phyloP scores from a whole-genome alignment of 2,888 invertebrate species.

The Meganola albula region DNA sequence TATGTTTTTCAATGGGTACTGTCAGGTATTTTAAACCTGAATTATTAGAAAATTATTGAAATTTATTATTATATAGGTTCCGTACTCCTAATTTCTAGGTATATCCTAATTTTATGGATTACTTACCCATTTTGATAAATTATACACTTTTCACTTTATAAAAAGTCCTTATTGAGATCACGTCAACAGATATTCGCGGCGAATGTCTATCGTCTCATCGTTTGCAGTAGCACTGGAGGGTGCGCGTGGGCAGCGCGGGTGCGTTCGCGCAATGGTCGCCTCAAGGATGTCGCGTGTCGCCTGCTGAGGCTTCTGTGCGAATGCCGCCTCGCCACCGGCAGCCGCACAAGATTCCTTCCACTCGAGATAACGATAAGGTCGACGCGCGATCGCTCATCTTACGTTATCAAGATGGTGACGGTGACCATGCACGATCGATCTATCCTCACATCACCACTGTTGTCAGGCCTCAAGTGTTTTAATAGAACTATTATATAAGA shows the following conservation, averaged over 20 bases:
- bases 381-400: conserved; percentile 62
- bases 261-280: conserved; percentile 41
- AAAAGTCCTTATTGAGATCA: conserved; percentile 56
- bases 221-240: conserved; percentile 44
- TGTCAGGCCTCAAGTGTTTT: conserved; percentile 25
- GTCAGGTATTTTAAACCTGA: too few relatives aligned
- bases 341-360: conserved; percentile 64
- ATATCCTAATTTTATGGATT: too few relatives aligned
- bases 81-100: too few relatives aligned
- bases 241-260: conserved; percentile 46
- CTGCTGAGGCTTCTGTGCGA: conserved; percentile 71
- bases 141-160: conserved; percentile 55
- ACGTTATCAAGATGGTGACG: conserved; percentile 53
- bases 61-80: too few relatives aligned
- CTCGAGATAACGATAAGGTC: conserved; percentile 69
- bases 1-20: too few relatives aligned
- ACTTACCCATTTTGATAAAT: conserved; percentile 65
- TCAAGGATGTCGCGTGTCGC: conserved; percentile 68
- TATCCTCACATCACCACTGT: conserved; percentile 34
- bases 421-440: conserved; percentile 60
- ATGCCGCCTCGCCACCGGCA: conserved; percentile 54
- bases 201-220: conserved; percentile 62
- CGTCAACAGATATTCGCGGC: conserved; percentile 50
- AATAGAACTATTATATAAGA: conserved; percentile 38
- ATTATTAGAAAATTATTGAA: too few relatives aligned